A percentile compares a stretch with the other conserved stretches of the same genome.
Evolutionary conservation across 2,113 vertebrate species (phyloP).

Genomic region (Pelodiscus sinensis): DNA sequence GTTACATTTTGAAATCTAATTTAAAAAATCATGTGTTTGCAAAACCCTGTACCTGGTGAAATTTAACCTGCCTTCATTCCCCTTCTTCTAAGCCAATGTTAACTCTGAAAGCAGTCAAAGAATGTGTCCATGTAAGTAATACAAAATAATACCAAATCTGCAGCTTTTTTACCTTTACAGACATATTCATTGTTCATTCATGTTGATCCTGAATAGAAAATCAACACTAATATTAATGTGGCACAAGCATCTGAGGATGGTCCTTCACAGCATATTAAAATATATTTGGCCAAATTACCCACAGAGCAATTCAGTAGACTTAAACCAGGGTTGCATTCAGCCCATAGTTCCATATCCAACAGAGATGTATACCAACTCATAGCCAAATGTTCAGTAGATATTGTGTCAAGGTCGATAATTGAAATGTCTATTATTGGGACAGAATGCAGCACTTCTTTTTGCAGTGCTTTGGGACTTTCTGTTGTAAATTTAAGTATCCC

Average conservation of each 20-base stretch:
- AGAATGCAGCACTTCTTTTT: not conserved
- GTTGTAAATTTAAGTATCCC: not conserved
- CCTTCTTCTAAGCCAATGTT: not conserved
- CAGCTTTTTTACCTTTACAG: not conserved
- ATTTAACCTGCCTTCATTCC: not conserved
- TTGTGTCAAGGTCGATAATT: not conserved
- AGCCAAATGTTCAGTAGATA: not conserved
- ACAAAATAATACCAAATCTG: not conserved
- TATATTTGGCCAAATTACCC: not conserved
- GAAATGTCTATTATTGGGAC: not conserved
- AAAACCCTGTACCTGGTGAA: not conserved
- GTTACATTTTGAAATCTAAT: not conserved
- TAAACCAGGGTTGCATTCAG: not conserved
- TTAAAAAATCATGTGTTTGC: not conserved
- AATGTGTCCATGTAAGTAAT: not conserved
- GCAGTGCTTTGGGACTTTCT: not conserved
- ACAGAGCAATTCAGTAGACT: not conserved
- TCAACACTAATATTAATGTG: not conserved
- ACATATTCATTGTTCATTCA: not conserved
- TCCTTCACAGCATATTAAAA: not conserved
- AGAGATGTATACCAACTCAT: not conserved
- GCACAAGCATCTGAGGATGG: not conserved
- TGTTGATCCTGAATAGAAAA: not conserved
- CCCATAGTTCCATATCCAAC: not conserved
- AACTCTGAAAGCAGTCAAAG: not conserved